Evolutionary conservation across 2,113 vertebrate species (phyloP).

Genomic region (Bothrops jararaca): DNA sequence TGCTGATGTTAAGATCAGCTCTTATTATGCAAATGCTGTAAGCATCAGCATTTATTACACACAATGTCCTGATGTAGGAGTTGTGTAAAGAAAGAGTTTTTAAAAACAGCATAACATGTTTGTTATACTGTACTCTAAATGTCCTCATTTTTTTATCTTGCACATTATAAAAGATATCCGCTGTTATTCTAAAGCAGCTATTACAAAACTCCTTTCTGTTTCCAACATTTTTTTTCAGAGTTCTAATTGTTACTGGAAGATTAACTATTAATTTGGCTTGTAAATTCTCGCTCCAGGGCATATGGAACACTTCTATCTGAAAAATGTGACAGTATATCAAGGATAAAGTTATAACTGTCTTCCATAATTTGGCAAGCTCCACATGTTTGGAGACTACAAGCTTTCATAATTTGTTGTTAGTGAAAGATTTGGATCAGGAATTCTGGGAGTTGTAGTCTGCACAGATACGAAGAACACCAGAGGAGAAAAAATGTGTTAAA

Average conservation of each 20-base stretch:
- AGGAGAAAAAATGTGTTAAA: neutral
- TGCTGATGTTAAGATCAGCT: neutral
- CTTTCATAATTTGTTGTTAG: neutral
- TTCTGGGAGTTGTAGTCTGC: neutral
- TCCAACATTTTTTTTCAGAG: neutral
- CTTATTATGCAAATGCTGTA: fast-evolving
- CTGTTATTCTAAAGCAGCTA: neutral
- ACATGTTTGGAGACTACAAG: neutral
- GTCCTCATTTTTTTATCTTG: neutral
- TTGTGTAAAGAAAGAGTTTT: neutral
- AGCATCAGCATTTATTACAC: neutral
- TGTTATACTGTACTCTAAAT: neutral
- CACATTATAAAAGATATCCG: neutral
- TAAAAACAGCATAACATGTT: neutral
- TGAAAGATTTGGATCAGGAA: neutral
- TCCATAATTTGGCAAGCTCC: neutral
- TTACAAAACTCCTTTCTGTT: neutral
- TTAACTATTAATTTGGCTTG: neutral
- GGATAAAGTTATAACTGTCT: neutral
- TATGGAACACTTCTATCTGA: neutral
- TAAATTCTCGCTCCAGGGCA: neutral
- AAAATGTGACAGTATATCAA: neutral
- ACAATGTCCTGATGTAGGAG: neutral
- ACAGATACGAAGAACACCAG: neutral
- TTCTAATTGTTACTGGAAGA: neutral